Evolutionary conservation across 2,797 vertebrate species (phyloP).

Genomic region (Orientallactaga sibirica): DNA sequence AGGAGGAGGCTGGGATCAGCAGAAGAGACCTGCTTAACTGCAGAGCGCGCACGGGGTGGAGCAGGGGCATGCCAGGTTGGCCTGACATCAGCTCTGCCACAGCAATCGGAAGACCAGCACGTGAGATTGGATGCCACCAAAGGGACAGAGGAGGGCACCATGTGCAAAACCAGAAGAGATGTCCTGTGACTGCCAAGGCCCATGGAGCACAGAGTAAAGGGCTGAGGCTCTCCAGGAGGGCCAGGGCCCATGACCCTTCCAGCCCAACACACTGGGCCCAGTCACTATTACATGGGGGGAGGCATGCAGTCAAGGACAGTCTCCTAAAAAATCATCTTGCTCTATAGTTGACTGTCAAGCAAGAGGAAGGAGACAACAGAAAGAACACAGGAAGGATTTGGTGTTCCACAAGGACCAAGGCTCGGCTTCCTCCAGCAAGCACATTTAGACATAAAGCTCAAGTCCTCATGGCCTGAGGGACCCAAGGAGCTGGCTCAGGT

Average conservation of each 20-base stretch:
- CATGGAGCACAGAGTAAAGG: not conserved
- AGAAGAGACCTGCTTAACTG: too few relatives aligned
- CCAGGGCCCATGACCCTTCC: too few relatives aligned
- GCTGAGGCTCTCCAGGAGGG: not conserved
- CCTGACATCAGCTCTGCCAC: not conserved
- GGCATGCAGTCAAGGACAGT: too few relatives aligned
- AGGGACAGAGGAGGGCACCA: not conserved
- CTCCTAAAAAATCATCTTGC: not conserved
- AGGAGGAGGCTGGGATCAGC: not conserved
- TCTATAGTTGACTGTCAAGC: not conserved
- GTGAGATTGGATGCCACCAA: not conserved
- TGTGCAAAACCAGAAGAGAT: not conserved
- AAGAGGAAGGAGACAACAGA: not conserved
- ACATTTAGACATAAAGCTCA: not conserved
- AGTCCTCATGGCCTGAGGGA: not conserved
- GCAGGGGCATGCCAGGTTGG: rapidly evolving
- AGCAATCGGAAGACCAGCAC: not conserved
- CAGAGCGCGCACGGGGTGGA: rapidly evolving
- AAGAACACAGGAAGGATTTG: rapidly evolving
- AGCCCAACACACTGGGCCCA: not conserved
- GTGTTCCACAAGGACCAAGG: rapidly evolving
- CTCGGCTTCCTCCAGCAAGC: not conserved
- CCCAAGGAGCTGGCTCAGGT: not conserved
- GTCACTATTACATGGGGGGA: not conserved
- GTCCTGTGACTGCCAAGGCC: rapidly evolving